phyloP scores from a whole-genome alignment of 2,113 vertebrate genomes.

The Brachyistius frenatus region DNA sequence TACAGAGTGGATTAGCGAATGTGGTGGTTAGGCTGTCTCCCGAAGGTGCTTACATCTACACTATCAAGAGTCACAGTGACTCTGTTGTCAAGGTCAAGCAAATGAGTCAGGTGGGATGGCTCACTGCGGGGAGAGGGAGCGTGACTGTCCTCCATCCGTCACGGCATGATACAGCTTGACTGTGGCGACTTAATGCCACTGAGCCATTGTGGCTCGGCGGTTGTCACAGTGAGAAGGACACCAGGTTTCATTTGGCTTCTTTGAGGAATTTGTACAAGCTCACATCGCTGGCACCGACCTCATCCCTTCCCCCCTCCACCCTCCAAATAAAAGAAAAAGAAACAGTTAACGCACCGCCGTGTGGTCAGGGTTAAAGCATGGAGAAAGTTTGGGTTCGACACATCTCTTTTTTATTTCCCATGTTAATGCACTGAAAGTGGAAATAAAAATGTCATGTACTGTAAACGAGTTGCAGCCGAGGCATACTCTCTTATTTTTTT shows the following conservation, averaged over 20 bases:
- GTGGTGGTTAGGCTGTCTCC: conserved; percentile 57
- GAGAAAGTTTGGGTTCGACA: not conserved
- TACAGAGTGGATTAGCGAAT: conserved; percentile 53
- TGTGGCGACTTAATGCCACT: conserved; percentile 52
- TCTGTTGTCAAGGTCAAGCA: conserved; percentile 77
- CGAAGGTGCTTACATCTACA: conserved; percentile 68
- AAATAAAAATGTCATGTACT: conserved; percentile 12
- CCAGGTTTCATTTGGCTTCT: conserved; percentile 47
- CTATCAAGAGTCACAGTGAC: conserved; percentile 62
- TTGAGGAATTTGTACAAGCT: conserved; percentile 15
- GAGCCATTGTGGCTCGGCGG: conserved; percentile 42
- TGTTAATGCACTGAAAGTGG: not conserved
- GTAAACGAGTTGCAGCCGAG: not conserved
- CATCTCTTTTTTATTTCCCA: not conserved
- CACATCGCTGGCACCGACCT: not conserved
- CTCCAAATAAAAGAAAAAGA: not conserved
- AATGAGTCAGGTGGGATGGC: conserved; percentile 78
- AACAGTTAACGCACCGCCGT: not conserved
- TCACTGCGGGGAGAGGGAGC: conserved; percentile 52
- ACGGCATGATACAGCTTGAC: conserved; percentile 49
- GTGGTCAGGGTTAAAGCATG: not conserved
- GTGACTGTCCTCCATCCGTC: conserved; percentile 67
- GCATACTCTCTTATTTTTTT: conserved; percentile 4
- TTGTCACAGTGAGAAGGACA: conserved; percentile 62
- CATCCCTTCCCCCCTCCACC: conserved; percentile 1